A percentile compares a stretch with the other conserved stretches of the same genome.
Evolutionary conservation across 2,113 vertebrate genomes (phyloP).

Genomic region (Ranitomeya variabilis): DNA sequence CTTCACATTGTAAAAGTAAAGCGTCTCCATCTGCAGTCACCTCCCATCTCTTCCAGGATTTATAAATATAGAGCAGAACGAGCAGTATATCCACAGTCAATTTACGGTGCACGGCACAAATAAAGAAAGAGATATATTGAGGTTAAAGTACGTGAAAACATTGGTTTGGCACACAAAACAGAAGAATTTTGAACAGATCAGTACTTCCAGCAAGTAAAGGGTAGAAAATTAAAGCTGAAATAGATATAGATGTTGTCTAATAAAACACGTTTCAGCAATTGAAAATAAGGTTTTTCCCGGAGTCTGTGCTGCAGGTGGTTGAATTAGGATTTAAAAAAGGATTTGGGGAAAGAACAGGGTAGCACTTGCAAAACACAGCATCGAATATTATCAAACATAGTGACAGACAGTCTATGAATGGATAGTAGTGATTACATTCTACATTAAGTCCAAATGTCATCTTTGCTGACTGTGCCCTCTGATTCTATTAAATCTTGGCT

Average conservation of each 20-base stretch:
- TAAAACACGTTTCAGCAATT: conserved; percentile 32
- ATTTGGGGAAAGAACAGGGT: conserved; percentile 43
- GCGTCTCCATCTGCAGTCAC: neutral
- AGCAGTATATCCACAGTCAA: neutral
- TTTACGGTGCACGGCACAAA: neutral
- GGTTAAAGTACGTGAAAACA: neutral
- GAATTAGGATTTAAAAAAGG: conserved; percentile 34
- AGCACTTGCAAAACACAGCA: conserved; percentile 49
- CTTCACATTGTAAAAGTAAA: neutral
- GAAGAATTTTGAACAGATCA: conserved; percentile 12
- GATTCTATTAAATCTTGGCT: conserved; percentile 60
- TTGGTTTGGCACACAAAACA: neutral
- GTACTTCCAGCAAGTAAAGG: neutral
- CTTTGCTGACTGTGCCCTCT: conserved; percentile 59
- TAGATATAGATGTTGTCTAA: conserved; percentile 1
- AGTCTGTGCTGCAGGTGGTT: conserved; percentile 33
- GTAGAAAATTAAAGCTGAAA: neutral
- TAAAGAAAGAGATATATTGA: neutral
- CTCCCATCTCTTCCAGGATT: neutral
- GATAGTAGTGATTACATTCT: conserved; percentile 58
- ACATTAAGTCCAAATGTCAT: conserved; percentile 59
- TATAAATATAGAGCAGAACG: neutral
- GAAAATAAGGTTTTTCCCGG: conserved; percentile 7
- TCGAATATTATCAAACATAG: conserved; percentile 47
- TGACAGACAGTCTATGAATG: conserved; percentile 57